Percentiles rank a stretch among this genome's conserved stretches.
Conservation (phyloP, 2,113 vertebrate genomes). For the Oreochromis tanganicae region DNA sequence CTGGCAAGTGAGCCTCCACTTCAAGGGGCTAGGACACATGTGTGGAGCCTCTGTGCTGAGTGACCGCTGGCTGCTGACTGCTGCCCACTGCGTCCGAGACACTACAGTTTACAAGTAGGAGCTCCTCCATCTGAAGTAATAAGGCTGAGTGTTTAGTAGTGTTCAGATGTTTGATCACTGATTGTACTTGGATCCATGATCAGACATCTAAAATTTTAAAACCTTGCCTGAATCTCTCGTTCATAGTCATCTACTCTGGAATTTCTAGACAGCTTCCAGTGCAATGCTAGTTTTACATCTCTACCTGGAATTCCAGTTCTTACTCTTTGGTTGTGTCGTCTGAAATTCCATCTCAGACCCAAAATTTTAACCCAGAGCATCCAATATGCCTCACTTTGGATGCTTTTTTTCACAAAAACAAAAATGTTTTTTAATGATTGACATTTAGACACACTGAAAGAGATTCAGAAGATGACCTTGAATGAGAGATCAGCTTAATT, state of each 20-base stretch:
- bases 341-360: background rate
- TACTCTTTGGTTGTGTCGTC: background rate
- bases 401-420: background rate
- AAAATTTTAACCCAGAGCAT: accelerated
- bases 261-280: background rate
- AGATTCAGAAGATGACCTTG: background rate
- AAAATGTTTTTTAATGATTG: background rate
- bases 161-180: background rate
- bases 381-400: background rate
- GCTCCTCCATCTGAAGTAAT: background rate
- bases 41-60: slow-evolving; percentile 67
- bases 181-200: background rate
- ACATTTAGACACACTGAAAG: accelerated
- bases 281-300: background rate
- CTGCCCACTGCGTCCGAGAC: slow-evolving; percentile 69
- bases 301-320: background rate
- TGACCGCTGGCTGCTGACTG: slow-evolving; percentile 67
- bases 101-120: slow-evolving; percentile 11
- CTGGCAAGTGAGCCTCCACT: too few species aligned
- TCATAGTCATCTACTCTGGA: background rate
- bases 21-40: slow-evolving; percentile 23
- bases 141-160: background rate
- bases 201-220: background rate
- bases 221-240: accelerated
- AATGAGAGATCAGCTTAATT: background rate